A percentile compares a stretch with the other conserved stretches of the same genome.
Conservation (phyloP, 2,888 invertebrate species). For the Meliscaeva auricollis region DNA sequence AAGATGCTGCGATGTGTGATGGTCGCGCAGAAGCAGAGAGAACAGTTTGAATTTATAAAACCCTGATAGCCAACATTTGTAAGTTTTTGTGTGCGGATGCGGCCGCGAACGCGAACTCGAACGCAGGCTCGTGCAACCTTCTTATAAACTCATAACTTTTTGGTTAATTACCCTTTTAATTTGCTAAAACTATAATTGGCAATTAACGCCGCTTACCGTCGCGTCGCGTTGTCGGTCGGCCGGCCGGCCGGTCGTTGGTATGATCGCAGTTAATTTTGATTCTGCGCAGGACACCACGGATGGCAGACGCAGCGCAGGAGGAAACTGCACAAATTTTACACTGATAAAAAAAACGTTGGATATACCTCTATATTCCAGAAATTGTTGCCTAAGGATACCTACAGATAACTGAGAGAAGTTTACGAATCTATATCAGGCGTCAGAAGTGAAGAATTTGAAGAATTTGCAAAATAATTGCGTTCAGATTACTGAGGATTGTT, state of each 20-base stretch:
- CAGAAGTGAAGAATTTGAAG: too few relatives aligned
- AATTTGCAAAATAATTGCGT: too few relatives aligned
- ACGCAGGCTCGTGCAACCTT: constrained; percentile 54
- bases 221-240: constrained; percentile 11
- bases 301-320: background rate
- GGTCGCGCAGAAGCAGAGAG: background rate
- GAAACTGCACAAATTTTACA: background rate
- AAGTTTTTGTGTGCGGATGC: constrained; percentile 30
- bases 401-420: too few relatives aligned
- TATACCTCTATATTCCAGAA: too few relatives aligned
- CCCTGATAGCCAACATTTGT: constrained; percentile 60
- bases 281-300: background rate
- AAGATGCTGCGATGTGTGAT: constrained; percentile 1
- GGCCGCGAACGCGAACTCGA: background rate
- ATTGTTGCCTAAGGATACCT: too few relatives aligned
- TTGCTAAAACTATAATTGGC: constrained; percentile 75
- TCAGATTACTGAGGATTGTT: too few relatives aligned
- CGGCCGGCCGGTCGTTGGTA: background rate
- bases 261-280: background rate
- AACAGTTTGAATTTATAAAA: constrained; percentile 4
- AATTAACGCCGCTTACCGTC: constrained; percentile 72
- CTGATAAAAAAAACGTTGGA: background rate
- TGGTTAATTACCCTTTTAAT: constrained; percentile 75
- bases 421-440: too few relatives aligned
- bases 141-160: constrained; percentile 75